phyloP scores from a whole-genome alignment of 2,888 invertebrate genomes.

The Mesorhabditis sp. region DNA sequence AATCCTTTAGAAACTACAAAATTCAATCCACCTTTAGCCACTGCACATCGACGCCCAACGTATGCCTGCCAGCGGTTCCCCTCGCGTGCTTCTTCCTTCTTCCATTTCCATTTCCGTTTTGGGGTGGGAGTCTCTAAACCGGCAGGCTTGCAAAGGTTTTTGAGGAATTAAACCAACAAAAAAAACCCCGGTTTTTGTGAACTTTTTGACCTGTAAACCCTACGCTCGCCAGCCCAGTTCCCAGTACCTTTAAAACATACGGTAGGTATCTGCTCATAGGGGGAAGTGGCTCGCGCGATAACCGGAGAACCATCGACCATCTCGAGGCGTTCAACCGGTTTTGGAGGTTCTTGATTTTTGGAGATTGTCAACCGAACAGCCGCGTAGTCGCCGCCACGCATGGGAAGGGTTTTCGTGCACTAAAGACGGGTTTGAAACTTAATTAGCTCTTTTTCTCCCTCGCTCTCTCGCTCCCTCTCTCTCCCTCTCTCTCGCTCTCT shows the following conservation, averaged over 20 bases:
- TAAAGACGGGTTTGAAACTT: too few relatives aligned
- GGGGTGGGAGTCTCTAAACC: too few relatives aligned
- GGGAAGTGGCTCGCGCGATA: not conserved
- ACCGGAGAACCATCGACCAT: not conserved
- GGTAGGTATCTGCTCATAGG: not conserved
- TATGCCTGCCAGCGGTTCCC: constrained; percentile 48
- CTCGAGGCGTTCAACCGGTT: not conserved
- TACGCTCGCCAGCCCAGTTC: too few relatives aligned
- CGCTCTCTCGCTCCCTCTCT: not conserved
- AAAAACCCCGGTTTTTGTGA: too few relatives aligned
- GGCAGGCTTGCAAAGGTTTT: too few relatives aligned
- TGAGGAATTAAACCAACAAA: too few relatives aligned
- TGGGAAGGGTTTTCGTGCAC: not conserved
- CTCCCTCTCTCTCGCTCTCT: too few relatives aligned
- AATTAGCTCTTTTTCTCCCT: not conserved
- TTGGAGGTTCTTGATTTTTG: not conserved
- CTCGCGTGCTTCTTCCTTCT: constrained; percentile 45
- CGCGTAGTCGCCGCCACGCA: not conserved
- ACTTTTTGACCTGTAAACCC: too few relatives aligned
- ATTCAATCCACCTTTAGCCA: constrained; percentile 42
- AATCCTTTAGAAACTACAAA: not conserved
- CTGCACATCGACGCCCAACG: constrained; percentile 55
- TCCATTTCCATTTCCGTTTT: constrained; percentile 8
- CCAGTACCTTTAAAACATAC: too few relatives aligned
- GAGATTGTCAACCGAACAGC: not conserved